Conservation (phyloP, 2,113 vertebrate species). For the Beaufortia kweichowensis region DNA sequence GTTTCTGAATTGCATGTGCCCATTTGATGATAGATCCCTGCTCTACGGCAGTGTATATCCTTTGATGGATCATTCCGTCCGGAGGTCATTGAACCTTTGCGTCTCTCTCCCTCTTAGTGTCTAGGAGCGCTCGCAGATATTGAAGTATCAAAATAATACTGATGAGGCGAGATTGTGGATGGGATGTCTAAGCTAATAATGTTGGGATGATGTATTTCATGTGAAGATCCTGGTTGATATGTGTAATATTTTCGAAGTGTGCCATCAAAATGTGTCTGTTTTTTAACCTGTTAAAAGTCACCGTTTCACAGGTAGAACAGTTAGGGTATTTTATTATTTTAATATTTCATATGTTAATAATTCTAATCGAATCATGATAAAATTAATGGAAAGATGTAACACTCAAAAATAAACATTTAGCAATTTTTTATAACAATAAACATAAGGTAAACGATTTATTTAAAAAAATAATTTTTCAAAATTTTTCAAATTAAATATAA, state of each 20-base stretch:
- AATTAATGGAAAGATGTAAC: no score
- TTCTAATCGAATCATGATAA: no score
- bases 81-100: conserved; percentile 29
- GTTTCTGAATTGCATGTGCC: conserved; percentile 32
- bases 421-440: no score
- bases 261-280: no score
- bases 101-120: background rate
- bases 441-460: no score
- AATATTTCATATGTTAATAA: no score
- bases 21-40: conserved; percentile 35
- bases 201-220: background rate
- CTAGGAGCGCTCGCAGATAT: background rate
- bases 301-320: no score
- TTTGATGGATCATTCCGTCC: conserved; percentile 38
- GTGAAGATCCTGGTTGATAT: background rate
- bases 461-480: no score
- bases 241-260: background rate
- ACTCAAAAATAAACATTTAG: no score
- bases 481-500: no score
- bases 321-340: no score
- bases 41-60: conserved; percentile 4
- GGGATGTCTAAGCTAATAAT: background rate
- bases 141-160: background rate
- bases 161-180: background rate
- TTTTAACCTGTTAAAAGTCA: no score